These are phyloP conservation scores for Melanaphis sacchari DNA, from an alignment of 1,140 invertebrate species.

Conservation along the genomic window DNA sequence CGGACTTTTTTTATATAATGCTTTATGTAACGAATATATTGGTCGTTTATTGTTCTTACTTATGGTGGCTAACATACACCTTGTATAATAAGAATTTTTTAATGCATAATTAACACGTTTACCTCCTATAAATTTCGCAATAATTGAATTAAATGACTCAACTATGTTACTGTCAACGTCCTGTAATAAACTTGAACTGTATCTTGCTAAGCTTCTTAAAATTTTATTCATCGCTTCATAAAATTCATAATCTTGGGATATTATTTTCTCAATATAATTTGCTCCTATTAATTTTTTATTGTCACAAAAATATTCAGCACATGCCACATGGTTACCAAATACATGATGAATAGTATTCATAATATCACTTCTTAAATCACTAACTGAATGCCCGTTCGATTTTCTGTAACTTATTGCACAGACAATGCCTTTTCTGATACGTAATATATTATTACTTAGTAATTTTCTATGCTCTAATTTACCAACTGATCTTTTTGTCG, in stretches of 20 bases:
- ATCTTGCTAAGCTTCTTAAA: background rate
- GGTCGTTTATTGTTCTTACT: background rate
- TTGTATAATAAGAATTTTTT: background rate
- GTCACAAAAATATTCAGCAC: background rate
- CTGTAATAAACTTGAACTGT: background rate
- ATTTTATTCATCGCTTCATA: background rate
- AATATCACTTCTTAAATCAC: background rate
- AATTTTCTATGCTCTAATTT: background rate
- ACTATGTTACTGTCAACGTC: background rate
- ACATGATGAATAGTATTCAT: background rate
- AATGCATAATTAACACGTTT: background rate
- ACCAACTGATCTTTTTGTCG: background rate
- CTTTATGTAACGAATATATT: conserved; percentile 5
- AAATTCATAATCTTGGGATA: background rate
- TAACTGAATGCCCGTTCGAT: background rate
- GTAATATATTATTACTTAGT: background rate
- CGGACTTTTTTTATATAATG: background rate
- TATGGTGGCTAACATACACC: background rate
- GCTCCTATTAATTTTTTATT: background rate
- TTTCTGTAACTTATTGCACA: background rate
- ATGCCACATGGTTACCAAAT: background rate
- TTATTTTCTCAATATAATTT: background rate
- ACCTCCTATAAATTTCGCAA: background rate
- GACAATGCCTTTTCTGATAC: background rate
- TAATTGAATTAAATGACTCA: background rate